phyloP scores from a whole-genome alignment of 2,797 vertebrate genomes.

The Pipistrellus pygmaeus region DNA sequence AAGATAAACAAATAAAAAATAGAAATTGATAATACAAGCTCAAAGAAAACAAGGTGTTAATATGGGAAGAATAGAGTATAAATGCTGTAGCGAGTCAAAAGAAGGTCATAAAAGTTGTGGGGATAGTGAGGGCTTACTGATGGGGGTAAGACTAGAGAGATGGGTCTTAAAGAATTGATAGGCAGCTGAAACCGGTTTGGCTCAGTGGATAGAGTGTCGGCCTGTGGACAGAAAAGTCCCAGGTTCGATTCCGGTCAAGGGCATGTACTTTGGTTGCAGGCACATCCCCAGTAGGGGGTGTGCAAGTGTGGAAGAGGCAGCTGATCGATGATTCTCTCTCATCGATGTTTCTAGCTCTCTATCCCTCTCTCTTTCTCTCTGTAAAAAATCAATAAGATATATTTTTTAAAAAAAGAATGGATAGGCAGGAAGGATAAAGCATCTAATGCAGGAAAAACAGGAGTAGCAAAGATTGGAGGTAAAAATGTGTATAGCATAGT shows the following conservation, averaged over 20 bases:
- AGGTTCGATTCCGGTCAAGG: too few relatives aligned
- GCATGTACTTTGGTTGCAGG: too few relatives aligned
- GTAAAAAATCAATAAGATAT: too few relatives aligned
- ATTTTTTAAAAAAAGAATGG: neutral
- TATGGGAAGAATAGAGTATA: neutral
- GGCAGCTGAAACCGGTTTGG: neutral
- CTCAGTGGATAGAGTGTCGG: too few relatives aligned
- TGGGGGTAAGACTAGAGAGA: neutral
- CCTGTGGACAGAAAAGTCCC: too few relatives aligned
- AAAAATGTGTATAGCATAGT: neutral
- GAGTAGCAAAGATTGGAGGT: slow-evolving; percentile 18
- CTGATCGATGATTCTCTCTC: too few relatives aligned
- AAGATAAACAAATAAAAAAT: slow-evolving; percentile 28
- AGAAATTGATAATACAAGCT: neutral
- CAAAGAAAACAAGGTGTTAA: slow-evolving; percentile 15
- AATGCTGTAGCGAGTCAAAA: neutral
- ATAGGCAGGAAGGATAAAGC: neutral
- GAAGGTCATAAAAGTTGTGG: neutral
- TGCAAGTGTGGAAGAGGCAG: too few relatives aligned
- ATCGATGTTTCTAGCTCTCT: too few relatives aligned
- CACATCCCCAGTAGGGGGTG: too few relatives aligned
- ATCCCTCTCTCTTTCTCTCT: too few relatives aligned
- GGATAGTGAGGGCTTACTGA: neutral
- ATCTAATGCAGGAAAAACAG: neutral
- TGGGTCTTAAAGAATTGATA: neutral